phyloP scores from a whole-genome alignment of 2,888 invertebrate genomes.

The Salticus scenicus region DNA sequence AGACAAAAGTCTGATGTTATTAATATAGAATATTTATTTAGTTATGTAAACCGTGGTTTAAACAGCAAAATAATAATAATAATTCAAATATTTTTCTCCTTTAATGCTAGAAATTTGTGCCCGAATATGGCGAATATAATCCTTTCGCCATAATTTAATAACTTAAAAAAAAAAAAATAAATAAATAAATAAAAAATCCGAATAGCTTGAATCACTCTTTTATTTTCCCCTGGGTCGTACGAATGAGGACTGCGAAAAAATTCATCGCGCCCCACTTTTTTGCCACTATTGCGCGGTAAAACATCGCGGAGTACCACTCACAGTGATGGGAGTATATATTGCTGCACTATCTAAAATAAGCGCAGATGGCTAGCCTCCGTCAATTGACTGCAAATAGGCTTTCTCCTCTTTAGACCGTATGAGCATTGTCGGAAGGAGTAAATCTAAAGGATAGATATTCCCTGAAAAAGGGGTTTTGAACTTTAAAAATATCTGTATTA shows the following conservation, averaged over 20 bases:
- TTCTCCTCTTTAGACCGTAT: conserved; percentile 15
- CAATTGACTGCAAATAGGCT: conserved; percentile 51
- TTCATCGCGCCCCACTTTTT: neutral
- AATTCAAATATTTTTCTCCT: too few relatives aligned
- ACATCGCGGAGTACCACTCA: conserved; percentile 33
- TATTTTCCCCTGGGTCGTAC: neutral
- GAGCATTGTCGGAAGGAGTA: conserved; percentile 6
- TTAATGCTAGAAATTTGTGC: too few relatives aligned
- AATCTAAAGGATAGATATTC: neutral
- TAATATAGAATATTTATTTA: too few relatives aligned
- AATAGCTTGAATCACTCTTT: neutral
- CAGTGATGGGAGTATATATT: conserved; percentile 45
- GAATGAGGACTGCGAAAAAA: neutral
- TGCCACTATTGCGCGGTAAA: conserved; percentile 23
- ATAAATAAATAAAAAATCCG: too few relatives aligned
- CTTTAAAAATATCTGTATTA: too few relatives aligned
- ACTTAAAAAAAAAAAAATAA: conserved; percentile 16
- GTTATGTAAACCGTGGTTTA: too few relatives aligned
- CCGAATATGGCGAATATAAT: conserved; percentile 27
- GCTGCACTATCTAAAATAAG: conserved; percentile 17
- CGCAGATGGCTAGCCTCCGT: conserved; percentile 21
- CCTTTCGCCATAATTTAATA: neutral
- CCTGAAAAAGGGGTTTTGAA: neutral
- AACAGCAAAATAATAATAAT: too few relatives aligned
- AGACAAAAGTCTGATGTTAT: too few relatives aligned